These are phyloP conservation scores for Conger conger DNA, from an alignment of 2,113 vertebrate genomes.

Conservation along the genomic window DNA sequence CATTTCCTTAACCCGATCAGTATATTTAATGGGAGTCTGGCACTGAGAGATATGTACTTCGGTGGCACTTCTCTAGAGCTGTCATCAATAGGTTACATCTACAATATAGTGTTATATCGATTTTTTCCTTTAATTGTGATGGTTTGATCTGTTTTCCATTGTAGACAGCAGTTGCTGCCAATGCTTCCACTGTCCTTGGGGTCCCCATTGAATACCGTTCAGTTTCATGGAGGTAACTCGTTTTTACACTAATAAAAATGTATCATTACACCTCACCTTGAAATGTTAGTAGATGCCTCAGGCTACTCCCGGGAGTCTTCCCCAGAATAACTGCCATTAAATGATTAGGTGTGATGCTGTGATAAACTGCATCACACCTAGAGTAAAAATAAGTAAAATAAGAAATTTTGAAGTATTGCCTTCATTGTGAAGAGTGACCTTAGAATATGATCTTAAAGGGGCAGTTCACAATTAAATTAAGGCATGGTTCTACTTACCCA, in stretches of 20 bases:
- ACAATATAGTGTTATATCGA: background rate
- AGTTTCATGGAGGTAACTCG: slow-evolving; percentile 72
- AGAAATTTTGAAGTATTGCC: no score
- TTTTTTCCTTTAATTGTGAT: background rate
- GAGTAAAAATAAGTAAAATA: no score
- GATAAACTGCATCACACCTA: background rate
- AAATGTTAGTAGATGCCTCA: background rate
- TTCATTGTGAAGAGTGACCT: no score
- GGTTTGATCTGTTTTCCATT: slow-evolving; percentile 17
- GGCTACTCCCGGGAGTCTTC: background rate
- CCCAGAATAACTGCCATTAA: background rate
- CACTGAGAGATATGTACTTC: background rate
- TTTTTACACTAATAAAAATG: background rate
- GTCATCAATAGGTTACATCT: background rate
- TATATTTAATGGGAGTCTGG: background rate
- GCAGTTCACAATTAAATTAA: no score
- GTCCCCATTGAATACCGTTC: slow-evolving; percentile 72
- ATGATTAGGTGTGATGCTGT: background rate
- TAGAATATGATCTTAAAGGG: no score
- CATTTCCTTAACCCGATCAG: background rate
- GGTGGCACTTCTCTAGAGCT: background rate
- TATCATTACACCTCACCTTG: background rate
- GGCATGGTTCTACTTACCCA: no score
- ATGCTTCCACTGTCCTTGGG: slow-evolving; percentile 70
- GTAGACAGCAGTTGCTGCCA: slow-evolving; percentile 72